Conservation (phyloP, 2,797 vertebrate genomes). For the Sphenopsis melanotis region DNA sequence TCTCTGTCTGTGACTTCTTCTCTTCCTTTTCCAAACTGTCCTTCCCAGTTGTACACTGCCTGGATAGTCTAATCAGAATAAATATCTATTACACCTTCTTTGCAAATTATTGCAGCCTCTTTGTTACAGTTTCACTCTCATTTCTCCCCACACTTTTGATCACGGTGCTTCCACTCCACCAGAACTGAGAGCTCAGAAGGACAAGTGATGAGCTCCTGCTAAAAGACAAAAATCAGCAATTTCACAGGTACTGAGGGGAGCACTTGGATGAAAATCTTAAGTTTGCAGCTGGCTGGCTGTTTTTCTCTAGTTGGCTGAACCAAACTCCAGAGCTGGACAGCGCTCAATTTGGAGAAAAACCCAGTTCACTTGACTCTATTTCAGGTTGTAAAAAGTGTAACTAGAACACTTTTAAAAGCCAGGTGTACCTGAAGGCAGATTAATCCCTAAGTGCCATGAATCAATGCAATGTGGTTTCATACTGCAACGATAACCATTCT, state of each 20-base stretch:
- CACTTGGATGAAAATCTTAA: not conserved
- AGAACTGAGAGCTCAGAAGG: not conserved
- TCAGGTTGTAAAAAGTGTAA: not conserved
- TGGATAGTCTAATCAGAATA: not conserved
- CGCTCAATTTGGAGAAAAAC: not conserved
- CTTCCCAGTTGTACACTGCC: rapidly evolving
- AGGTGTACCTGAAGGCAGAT: not conserved
- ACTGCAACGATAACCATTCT: not conserved
- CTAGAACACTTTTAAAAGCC: not conserved
- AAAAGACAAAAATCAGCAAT: not conserved
- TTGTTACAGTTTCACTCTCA: not conserved
- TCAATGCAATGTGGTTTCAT: not conserved
- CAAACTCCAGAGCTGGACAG: not conserved
- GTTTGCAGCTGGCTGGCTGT: not conserved
- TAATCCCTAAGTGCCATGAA: slow-evolving; percentile 1
- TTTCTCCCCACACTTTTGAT: not conserved
- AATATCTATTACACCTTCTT: not conserved
- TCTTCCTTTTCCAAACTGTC: not conserved
- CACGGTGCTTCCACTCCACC: not conserved
- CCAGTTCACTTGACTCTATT: not conserved
- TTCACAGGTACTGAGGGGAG: not conserved
- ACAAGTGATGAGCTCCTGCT: not conserved
- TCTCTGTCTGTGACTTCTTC: not conserved
- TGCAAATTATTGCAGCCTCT: rapidly evolving
- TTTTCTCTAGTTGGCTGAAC: not conserved